These are phyloP conservation scores for Halictus rubicundus DNA, from an alignment of 1,140 invertebrate genomes.

Conservation along the genomic window DNA sequence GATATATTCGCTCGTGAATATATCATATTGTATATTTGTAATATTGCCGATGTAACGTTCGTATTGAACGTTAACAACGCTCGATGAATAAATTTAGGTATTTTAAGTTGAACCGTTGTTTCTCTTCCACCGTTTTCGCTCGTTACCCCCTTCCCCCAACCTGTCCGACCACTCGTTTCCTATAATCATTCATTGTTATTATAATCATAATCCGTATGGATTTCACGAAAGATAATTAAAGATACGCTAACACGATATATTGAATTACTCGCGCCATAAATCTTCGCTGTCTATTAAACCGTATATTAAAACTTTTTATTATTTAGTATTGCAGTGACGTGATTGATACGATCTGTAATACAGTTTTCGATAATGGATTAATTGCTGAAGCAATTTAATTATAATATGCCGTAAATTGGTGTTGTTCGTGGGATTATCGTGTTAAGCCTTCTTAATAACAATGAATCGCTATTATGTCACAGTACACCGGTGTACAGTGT, in stretches of 20 bases:
- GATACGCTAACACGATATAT: too few relatives aligned
- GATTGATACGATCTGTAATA: too few relatives aligned
- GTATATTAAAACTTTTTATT: too few relatives aligned
- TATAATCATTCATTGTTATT: neutral
- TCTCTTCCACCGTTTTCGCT: neutral
- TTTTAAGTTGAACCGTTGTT: neutral
- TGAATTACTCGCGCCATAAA: too few relatives aligned
- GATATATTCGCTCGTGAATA: too few relatives aligned
- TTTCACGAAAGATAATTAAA: too few relatives aligned
- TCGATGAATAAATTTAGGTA: constrained; percentile 2
- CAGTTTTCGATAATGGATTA: neutral
- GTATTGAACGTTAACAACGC: neutral
- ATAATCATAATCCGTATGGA: too few relatives aligned
- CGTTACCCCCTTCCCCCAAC: too few relatives aligned
- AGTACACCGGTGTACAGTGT: neutral
- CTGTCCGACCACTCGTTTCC: neutral
- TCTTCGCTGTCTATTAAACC: too few relatives aligned
- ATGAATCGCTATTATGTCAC: neutral
- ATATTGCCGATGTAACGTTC: neutral
- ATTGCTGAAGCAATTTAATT: neutral
- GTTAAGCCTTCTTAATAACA: neutral
- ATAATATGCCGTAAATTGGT: neutral
- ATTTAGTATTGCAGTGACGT: too few relatives aligned
- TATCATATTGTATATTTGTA: neutral
- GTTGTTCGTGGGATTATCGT: neutral